phyloP scores from a whole-genome alignment of 2,797 vertebrate species.

The Sebastes steindachneri region DNA sequence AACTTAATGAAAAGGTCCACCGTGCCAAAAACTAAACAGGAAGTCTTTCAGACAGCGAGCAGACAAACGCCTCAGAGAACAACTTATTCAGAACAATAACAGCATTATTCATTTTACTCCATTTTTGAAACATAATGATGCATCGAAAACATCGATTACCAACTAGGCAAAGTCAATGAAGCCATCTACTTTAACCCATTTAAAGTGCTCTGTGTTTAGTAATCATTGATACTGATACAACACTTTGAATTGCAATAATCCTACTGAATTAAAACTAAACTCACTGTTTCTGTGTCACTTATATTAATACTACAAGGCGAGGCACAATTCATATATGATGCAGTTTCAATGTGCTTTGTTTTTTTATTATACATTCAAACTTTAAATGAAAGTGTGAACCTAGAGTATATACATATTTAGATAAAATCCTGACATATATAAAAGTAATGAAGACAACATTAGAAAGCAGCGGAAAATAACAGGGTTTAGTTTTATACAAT shows the following conservation, averaged over 20 bases:
- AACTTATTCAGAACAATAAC: constrained; percentile 1
- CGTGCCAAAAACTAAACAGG: constrained; percentile 33
- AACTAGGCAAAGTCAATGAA: background rate
- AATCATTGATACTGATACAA: background rate
- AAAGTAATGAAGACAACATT: background rate
- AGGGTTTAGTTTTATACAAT: background rate
- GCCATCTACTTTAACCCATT: background rate
- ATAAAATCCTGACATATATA: background rate
- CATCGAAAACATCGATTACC: background rate
- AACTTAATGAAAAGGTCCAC: constrained; percentile 5
- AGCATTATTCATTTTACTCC: background rate
- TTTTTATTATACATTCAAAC: too few relatives aligned
- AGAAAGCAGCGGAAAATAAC: background rate
- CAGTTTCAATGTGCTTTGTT: background rate
- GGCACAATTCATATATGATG: background rate
- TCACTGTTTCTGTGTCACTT: background rate
- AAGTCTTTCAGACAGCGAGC: constrained; percentile 28
- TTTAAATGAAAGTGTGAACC: too few relatives aligned
- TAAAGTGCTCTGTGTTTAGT: background rate
- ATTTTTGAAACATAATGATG: background rate
- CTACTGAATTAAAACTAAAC: background rate
- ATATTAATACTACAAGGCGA: background rate
- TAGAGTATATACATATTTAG: too few relatives aligned
- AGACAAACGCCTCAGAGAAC: constrained; percentile 9
- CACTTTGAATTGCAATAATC: background rate